phyloP scores from a whole-genome alignment of 2,888 invertebrate genomes.

The Athalia cordata region DNA sequence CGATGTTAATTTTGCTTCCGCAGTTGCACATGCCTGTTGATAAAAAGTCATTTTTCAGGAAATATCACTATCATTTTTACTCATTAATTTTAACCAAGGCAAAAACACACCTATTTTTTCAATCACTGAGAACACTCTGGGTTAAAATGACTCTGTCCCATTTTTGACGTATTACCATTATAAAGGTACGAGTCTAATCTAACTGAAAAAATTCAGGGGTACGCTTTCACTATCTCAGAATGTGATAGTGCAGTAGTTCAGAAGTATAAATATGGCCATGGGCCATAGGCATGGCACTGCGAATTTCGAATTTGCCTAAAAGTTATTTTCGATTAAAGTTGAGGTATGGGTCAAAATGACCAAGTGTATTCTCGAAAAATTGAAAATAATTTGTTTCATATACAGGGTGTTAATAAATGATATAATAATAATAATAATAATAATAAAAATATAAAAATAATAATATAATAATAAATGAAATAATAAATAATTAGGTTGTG shows the following conservation, averaged over 20 bases:
- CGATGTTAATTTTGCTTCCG: not conserved
- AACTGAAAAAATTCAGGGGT: conserved; percentile 9
- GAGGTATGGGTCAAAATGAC: not conserved
- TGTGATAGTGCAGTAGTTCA: not conserved
- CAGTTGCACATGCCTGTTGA: conserved; percentile 3
- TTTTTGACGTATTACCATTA: not conserved
- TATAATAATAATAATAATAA: too few species aligned
- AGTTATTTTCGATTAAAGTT: not conserved
- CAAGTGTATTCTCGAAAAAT: not conserved
- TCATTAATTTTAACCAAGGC: not conserved
- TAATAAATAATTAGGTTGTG: too few species aligned
- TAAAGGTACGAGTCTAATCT: not conserved
- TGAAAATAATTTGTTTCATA: not conserved
- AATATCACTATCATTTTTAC: not conserved
- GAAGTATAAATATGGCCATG: not conserved
- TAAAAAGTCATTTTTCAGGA: not conserved
- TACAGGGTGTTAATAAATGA: too few species aligned
- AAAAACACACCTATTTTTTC: not conserved
- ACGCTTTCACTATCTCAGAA: not conserved
- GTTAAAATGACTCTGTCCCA: not conserved
- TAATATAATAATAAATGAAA: too few species aligned
- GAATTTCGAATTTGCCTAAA: not conserved
- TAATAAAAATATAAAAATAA: too few species aligned
- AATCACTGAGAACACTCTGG: not conserved
- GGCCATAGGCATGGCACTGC: not conserved